Conservation (phyloP, 1,140 invertebrate genomes). For the Pseudobourletiella spinata region DNA sequence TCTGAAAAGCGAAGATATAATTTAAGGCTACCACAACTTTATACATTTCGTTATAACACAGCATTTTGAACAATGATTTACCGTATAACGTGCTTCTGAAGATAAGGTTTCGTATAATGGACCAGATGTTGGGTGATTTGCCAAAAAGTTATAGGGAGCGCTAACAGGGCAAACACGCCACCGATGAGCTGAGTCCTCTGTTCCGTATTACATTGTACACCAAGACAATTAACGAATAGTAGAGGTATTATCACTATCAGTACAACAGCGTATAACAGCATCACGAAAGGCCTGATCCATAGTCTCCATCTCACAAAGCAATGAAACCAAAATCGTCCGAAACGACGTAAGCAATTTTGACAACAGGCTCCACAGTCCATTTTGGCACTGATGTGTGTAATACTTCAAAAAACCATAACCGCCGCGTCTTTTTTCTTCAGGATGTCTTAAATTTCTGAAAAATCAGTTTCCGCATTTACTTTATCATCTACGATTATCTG, state of each 20-base stretch:
- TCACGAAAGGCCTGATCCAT: conserved; percentile 78
- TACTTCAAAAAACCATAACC: too few species aligned
- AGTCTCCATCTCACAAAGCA: conserved; percentile 54
- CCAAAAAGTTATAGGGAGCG: conserved; percentile 85
- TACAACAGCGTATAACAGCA: conserved; percentile 66
- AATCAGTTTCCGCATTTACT: too few species aligned
- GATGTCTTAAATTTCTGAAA: too few species aligned
- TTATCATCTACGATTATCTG: too few species aligned
- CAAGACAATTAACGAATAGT: conserved; percentile 55
- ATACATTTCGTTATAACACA: not conserved
- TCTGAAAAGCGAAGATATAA: conserved; percentile 48
- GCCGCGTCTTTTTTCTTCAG: too few species aligned
- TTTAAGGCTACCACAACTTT: not conserved
- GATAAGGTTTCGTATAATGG: conserved; percentile 81
- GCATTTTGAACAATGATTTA: conserved; percentile 40
- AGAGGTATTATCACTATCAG: conserved; percentile 74
- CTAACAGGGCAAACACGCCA: conserved; percentile 79
- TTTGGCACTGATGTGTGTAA: too few species aligned
- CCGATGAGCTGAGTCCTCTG: conserved; percentile 73
- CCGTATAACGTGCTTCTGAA: conserved; percentile 92
- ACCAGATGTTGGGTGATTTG: conserved; percentile 85
- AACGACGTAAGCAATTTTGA: not conserved
- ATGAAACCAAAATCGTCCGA: conserved; percentile 31
- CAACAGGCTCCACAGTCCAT: conserved; percentile 24
- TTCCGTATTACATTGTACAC: conserved; percentile 30